Evolutionary conservation across 2,888 invertebrate species (phyloP), one percentile per base, ranked within the genome.

Genomic region (Bombylius discolor): DNA sequence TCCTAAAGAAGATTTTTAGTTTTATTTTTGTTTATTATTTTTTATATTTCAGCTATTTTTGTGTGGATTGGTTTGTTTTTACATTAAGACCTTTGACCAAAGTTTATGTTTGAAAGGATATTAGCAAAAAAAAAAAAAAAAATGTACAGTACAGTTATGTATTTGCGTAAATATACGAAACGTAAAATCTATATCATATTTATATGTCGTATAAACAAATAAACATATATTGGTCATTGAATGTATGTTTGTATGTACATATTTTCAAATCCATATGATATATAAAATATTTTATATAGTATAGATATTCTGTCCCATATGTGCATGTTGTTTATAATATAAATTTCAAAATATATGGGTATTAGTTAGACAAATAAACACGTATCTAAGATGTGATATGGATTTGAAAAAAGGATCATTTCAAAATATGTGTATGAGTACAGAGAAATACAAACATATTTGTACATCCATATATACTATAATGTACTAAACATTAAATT

Each of bases 401-500:
- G 12, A 8, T 46, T 46, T 46, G 7, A 23, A 48, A 33, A 14
- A 33, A 12, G 48, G 31, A 48, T 8, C 6, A 36, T 36, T 9
- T 36, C 9, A 36, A 36, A 36, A 36, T 8, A 36, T 36, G 36
- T 36, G 36, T 8, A 36, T 36, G 36, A 36, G 12, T 39, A 11
- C 8, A 42, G 8, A 11, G 1, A 49, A 23, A 47, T 51, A 50
- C 39, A 36, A 36, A 36, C 45, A 46, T 39, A 31, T 33, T 4
- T 12, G 5, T n/a, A 14, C 12, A 36, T 44, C 31, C 7, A 32
- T 32, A 53, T 36, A 44, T 50, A 49, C 46, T n/a, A 47, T 31
- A 51, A 31, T 51, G 34, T 42, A 56, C 9, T 48, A 51, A 48
- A 53, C 52, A 33, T 51, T 59, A 55, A 53, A 58, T 56, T 56